Evolutionary conservation across 2,888 invertebrate species (phyloP).

Genomic region (Andrena camellia): DNA sequence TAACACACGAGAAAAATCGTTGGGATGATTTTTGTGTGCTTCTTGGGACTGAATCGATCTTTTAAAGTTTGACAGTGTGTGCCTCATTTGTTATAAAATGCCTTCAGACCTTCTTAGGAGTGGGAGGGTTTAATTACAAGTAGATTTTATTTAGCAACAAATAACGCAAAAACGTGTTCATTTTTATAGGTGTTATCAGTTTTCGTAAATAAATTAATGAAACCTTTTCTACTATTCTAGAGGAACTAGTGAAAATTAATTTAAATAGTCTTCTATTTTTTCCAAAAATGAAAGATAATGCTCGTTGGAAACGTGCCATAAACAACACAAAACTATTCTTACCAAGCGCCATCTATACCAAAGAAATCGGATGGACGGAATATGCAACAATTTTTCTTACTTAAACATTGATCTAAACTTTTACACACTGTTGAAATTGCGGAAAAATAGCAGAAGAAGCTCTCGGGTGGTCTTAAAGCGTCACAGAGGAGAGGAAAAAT

Average conservation of each 20-base stretch:
- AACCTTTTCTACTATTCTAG: too few relatives aligned
- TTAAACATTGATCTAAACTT: slow-evolving; percentile 27
- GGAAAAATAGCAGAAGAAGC: slow-evolving; percentile 14
- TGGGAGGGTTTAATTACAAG: neutral
- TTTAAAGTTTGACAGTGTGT: neutral
- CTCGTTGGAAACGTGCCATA: too few relatives aligned
- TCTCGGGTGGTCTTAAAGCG: slow-evolving; percentile 24
- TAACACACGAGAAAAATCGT: slow-evolving; percentile 13
- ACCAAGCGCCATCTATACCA: neutral
- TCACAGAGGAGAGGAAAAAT: slow-evolving; percentile 33
- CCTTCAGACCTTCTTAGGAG: neutral
- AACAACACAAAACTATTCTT: neutral
- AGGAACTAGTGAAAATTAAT: too few relatives aligned
- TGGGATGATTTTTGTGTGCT: neutral
- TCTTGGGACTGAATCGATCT: neutral
- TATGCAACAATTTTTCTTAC: neutral
- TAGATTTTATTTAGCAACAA: too few relatives aligned
- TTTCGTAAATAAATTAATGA: too few relatives aligned
- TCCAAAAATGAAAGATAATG: too few relatives aligned
- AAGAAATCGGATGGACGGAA: neutral
- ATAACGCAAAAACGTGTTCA: too few relatives aligned
- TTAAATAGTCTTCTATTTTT: too few relatives aligned
- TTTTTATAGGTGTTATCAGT: too few relatives aligned
- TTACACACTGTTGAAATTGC: slow-evolving; percentile 17
- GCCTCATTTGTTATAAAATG: neutral